Conservation (phyloP, 2,113 vertebrate species). For the Cyprinodon variegatus region DNA sequence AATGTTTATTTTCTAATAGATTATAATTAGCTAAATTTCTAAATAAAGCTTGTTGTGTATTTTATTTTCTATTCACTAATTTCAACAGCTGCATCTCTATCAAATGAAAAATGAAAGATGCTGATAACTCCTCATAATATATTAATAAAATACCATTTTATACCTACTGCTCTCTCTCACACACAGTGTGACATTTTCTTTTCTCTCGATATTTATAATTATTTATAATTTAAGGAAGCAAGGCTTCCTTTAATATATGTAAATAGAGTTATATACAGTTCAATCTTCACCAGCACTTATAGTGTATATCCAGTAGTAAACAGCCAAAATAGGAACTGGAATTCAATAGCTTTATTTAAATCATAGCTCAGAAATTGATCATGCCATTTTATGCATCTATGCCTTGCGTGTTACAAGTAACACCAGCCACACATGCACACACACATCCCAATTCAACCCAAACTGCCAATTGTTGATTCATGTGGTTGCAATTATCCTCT, state of each 20-base stretch:
- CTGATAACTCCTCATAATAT: not conserved
- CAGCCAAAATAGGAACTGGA: too few species aligned
- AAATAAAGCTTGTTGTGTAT: too few species aligned
- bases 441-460: conserved; percentile 26
- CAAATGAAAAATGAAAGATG: not conserved
- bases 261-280: too few species aligned
- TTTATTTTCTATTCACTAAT: too few species aligned
- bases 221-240: not conserved
- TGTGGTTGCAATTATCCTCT: conserved; percentile 73
- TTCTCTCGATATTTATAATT: not conserved
- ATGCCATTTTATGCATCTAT: not conserved
- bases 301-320: not conserved
- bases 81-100: too few species aligned
- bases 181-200: not conserved
- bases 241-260: too few species aligned
- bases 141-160: not conserved
- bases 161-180: not conserved
- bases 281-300: too few species aligned
- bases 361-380: not conserved
- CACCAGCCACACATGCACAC: conserved; percentile 3
- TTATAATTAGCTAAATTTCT: too few species aligned
- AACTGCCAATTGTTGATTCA: conserved; percentile 62
- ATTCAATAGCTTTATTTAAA: not conserved
- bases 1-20: too few species aligned
- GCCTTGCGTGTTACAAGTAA: not conserved